Evolutionary conservation across 1,140 invertebrate species (phyloP), one percentile per base, ranked within the genome.

Genomic region (Galleria mellonella): DNA sequence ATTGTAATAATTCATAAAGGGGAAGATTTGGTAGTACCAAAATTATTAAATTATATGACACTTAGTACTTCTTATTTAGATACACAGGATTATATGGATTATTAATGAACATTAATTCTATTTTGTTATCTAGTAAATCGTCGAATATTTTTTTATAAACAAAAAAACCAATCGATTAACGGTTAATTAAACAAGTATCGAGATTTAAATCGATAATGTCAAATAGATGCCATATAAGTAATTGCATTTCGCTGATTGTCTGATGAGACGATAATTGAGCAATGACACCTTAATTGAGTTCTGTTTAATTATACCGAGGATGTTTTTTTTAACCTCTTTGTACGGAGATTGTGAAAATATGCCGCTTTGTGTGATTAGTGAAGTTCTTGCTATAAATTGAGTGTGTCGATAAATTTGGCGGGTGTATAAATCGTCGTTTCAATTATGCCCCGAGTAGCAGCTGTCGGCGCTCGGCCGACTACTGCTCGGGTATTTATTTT

Each of bases 381-480:
- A 15, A 10, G 42, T 49, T 51, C 47, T 31, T 46, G 38, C 59
- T 67, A 72, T 77, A 79, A 83, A 78, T 83, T 55, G 66, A 52
- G 37, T 47, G 52, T 76, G 65, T 78, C 74, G 67, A 83, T 83
- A 83, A 83, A 83, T 83, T 83, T 76, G 70, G 75, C 66, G 65
- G 49, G 66, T 68, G 51, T 72, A 79, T 79, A 82, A 83, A 83
- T 83, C 75, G 72, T 69, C 66, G 72, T 83, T 83, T 83, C 78
- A 83, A 83, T 83, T 83, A 83, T 74, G 61, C 66, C 51, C 55
- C 42, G 59, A 74, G 78, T 66, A 83, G 67, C 75, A 78, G 75
- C 67, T 77, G 78, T 78, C 73, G 33, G 57, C 51, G 51, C 50
- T 2, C 33, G 35, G 32, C 53, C 54, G 54, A 63, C 71, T 73